Conservation (phyloP, 2,797 vertebrate species). For the Lycodopsis pacificus region DNA sequence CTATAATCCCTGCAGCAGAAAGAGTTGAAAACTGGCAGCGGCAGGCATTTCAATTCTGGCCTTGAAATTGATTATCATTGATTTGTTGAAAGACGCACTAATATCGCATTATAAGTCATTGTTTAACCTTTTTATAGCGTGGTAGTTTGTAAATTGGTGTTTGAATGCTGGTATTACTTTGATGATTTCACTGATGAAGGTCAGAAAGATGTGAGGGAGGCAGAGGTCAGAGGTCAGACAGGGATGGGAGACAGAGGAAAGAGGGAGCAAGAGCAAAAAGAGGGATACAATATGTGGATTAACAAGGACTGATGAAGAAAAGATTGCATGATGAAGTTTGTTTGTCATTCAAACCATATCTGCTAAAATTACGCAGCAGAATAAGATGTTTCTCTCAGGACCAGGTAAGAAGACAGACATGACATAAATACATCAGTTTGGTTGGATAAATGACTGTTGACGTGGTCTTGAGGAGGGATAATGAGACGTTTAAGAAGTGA, state of each 20-base stretch:
- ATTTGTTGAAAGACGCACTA: slow-evolving; percentile 21
- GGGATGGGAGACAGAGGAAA: slow-evolving; percentile 4
- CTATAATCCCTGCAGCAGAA: slow-evolving; percentile 19
- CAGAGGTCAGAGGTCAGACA: slow-evolving; percentile 6
- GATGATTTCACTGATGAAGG: slow-evolving; percentile 63
- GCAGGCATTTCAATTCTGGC: slow-evolving; percentile 40
- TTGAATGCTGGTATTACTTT: slow-evolving; percentile 63
- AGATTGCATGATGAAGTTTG: not conserved
- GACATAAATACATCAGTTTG: not conserved
- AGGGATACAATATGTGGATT: not conserved
- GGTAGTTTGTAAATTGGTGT: slow-evolving; percentile 42
- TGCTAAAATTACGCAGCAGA: not conserved
- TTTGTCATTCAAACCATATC: slow-evolving; percentile 1
- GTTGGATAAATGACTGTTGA: not conserved
- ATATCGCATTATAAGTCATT: slow-evolving; percentile 39
- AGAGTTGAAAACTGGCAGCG: slow-evolving; percentile 30
- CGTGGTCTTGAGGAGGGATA: slow-evolving; percentile 1
- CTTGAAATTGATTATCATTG: slow-evolving; percentile 41
- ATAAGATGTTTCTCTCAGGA: slow-evolving; percentile 1
- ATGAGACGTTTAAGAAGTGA: slow-evolving; percentile 9
- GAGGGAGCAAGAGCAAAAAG: not conserved
- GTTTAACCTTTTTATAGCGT: slow-evolving; percentile 53
- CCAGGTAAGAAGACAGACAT: not conserved
- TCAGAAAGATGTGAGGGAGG: slow-evolving; percentile 52
- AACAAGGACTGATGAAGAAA: not conserved